Conservation (phyloP, 2,797 vertebrate genomes). For the Perdix hodgsoniae region DNA sequence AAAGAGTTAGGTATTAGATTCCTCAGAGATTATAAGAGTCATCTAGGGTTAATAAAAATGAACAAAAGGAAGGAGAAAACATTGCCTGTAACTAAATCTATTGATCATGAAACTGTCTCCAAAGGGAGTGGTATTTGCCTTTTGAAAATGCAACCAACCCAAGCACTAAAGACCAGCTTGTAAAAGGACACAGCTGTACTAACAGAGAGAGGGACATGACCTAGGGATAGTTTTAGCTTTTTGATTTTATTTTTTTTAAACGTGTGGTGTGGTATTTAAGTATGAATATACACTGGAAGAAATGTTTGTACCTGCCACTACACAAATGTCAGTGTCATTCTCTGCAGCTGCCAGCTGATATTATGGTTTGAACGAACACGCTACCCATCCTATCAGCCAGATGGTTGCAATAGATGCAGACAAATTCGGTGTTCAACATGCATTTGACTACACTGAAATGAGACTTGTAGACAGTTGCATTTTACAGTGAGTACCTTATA, state of each 20-base stretch:
- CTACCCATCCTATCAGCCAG: not conserved
- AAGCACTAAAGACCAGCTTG: slow-evolving; percentile 1
- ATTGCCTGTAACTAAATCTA: slow-evolving; percentile 41
- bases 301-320: not conserved
- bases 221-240: not conserved
- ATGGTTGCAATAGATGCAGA: not conserved
- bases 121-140: slow-evolving; percentile 46
- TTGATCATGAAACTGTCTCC: slow-evolving; percentile 47
- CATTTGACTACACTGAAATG: not conserved
- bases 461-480: not conserved
- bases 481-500: not conserved
- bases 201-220: not conserved
- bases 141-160: slow-evolving; percentile 25
- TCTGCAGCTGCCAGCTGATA: not conserved
- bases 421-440: not conserved
- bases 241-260: not conserved
- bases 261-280: not conserved
- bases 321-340: not conserved
- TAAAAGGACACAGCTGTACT: slow-evolving; percentile 55
- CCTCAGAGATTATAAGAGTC: slow-evolving; percentile 47
- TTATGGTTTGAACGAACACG: not conserved
- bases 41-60: slow-evolving; percentile 44
- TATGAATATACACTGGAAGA: not conserved
- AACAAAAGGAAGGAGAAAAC: slow-evolving; percentile 54
- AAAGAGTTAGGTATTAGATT: slow-evolving; percentile 35